These are phyloP conservation scores for Xestia sexstrigata DNA, from an alignment of 2,888 invertebrate genomes.

Conservation along the genomic window DNA sequence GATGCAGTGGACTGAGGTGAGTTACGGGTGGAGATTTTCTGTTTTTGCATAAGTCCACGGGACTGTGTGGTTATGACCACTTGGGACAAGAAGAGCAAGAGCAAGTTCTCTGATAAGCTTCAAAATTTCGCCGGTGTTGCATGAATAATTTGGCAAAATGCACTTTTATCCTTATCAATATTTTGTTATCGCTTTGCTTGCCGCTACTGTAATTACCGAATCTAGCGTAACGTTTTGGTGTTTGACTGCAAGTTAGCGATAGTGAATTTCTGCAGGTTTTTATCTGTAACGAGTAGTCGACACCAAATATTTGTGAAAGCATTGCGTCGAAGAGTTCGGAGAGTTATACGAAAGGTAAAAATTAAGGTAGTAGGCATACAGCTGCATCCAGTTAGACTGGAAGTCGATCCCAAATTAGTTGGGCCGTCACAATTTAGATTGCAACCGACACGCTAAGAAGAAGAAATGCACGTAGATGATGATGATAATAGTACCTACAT, in stretches of 20 bases:
- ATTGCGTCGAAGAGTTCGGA: not conserved
- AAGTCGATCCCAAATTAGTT: not conserved
- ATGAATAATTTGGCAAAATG: slow-evolving; percentile 23
- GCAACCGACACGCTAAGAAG: not conserved
- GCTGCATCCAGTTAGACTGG: not conserved
- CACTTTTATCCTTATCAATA: slow-evolving; percentile 42
- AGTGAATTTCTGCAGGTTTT: slow-evolving; percentile 5
- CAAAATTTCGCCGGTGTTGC: not conserved
- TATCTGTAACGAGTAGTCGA: not conserved
- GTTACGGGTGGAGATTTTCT: slow-evolving; percentile 34
- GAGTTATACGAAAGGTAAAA: not conserved
- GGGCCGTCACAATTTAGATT: no score
- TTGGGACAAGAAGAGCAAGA: not conserved
- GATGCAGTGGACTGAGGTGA: slow-evolving; percentile 65
- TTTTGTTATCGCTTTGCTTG: slow-evolving; percentile 32
- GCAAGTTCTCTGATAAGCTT: not conserved
- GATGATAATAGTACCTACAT: not conserved
- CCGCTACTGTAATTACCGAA: slow-evolving; percentile 32
- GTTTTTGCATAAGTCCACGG: not conserved
- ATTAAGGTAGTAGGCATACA: not conserved
- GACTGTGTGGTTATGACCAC: not conserved
- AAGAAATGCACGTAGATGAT: not conserved
- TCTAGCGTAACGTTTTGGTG: slow-evolving; percentile 37
- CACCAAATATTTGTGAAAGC: slow-evolving; percentile 17
- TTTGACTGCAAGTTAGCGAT: slow-evolving; percentile 29